Evolutionary conservation across 1,140 invertebrate genomes (phyloP).

Genomic region (Solenopsis invicta): DNA sequence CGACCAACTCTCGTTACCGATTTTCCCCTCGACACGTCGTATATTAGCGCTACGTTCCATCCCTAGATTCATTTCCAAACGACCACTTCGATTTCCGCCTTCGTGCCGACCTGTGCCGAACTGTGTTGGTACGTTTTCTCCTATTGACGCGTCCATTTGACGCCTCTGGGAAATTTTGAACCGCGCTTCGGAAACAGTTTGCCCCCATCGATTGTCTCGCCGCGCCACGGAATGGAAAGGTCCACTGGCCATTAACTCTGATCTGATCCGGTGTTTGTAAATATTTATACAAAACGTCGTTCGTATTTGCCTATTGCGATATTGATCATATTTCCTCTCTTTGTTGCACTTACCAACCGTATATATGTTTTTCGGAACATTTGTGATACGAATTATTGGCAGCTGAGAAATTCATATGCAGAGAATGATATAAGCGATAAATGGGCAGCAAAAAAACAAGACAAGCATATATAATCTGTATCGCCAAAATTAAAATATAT

Average conservation of each 20-base stretch:
- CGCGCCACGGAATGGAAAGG: background rate
- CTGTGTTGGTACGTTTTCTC: background rate
- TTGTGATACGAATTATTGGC: slow-evolving; percentile 12
- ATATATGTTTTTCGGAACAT: background rate
- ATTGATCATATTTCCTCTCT: slow-evolving; percentile 20
- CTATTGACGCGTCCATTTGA: slow-evolving; percentile 40
- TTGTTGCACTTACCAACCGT: background rate
- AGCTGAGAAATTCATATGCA: background rate
- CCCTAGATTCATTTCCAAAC: slow-evolving; percentile 43
- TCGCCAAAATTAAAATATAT: slow-evolving; percentile 16
- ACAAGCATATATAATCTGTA: background rate
- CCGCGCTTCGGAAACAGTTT: slow-evolving; percentile 33
- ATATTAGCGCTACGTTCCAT: slow-evolving; percentile 67
- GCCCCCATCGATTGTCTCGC: slow-evolving; percentile 26
- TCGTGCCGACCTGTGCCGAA: background rate
- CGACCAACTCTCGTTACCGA: slow-evolving; percentile 11
- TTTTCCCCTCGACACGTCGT: slow-evolving; percentile 43
- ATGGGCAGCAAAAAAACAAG: background rate
- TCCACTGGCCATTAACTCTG: slow-evolving; percentile 31
- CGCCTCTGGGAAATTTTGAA: slow-evolving; percentile 41
- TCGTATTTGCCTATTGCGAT: background rate
- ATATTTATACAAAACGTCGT: slow-evolving; percentile 47
- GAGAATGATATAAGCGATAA: background rate
- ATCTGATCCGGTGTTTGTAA: slow-evolving; percentile 27
- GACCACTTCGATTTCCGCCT: background rate